These are phyloP conservation scores for Hypotaenidia philippensis DNA, from an alignment of 2,797 vertebrate species.

Conservation along the genomic window DNA sequence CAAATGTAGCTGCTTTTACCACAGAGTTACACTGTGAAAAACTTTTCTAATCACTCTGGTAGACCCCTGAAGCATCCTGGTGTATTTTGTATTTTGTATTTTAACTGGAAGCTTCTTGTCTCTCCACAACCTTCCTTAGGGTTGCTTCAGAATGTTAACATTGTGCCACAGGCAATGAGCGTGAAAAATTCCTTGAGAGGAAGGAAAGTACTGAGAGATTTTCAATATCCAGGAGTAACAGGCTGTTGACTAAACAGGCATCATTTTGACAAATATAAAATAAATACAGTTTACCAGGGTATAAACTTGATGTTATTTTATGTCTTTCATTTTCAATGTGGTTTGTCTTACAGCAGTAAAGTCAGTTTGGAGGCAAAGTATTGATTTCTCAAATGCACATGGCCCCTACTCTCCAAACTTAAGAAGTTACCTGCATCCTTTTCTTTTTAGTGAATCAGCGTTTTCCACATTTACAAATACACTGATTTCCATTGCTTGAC, in stretches of 20 bases:
- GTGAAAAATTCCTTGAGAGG: neutral
- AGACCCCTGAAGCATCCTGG: slow-evolving; percentile 28
- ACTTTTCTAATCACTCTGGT: slow-evolving; percentile 34
- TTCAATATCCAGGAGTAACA: neutral
- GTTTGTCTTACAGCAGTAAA: neutral
- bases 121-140: slow-evolving; percentile 3
- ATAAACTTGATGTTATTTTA: neutral
- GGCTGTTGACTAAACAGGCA: neutral
- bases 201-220: neutral
- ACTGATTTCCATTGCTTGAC: neutral
- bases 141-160: neutral
- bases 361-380: neutral
- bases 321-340: neutral
- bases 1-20: slow-evolving; percentile 55
- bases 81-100: slow-evolving; percentile 15
- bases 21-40: slow-evolving; percentile 30
- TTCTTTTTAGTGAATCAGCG: neutral
- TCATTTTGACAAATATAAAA: neutral
- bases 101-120: neutral
- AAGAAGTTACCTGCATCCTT: neutral
- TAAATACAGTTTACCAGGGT: neutral
- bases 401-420: neutral
- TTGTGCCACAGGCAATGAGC: neutral
- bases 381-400: neutral
- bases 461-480: neutral